Conservation (phyloP, 2,888 invertebrate genomes). For the Oxycera nigricornis region DNA sequence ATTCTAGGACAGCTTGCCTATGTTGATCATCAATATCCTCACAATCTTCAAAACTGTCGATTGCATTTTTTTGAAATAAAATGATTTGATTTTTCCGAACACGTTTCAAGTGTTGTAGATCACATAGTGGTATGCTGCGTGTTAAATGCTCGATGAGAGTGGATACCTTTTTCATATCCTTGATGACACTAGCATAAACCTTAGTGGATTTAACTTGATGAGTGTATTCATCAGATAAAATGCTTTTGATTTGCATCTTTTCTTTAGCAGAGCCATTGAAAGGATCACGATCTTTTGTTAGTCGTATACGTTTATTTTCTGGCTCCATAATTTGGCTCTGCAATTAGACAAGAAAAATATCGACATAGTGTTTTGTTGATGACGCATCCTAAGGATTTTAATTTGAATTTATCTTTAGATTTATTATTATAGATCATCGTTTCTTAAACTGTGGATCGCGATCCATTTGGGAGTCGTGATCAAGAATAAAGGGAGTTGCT, state of each 20-base stretch:
- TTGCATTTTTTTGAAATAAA: slow-evolving; percentile 61
- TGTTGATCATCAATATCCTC: neutral
- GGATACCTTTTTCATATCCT: slow-evolving; percentile 69
- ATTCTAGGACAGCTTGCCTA: slow-evolving; percentile 1
- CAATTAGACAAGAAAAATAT: slow-evolving; percentile 29
- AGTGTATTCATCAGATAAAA: slow-evolving; percentile 66
- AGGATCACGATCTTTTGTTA: slow-evolving; percentile 46
- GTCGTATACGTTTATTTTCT: neutral
- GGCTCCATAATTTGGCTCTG: slow-evolving; percentile 38
- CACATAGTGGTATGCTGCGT: slow-evolving; percentile 67
- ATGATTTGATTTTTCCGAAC: slow-evolving; percentile 70
- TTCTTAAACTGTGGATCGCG: no score
- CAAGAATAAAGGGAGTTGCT: no score
- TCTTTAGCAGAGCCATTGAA: neutral
- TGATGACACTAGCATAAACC: slow-evolving; percentile 69
- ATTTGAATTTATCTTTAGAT: neutral
- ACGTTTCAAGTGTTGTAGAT: slow-evolving; percentile 76
- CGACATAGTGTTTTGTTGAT: neutral
- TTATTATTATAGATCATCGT: no score
- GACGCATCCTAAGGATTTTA: neutral
- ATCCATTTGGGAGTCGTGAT: no score
- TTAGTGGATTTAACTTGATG: slow-evolving; percentile 64
- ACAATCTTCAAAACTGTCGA: slow-evolving; percentile 56
- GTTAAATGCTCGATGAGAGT: slow-evolving; percentile 68
- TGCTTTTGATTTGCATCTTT: slow-evolving; percentile 58